Evolutionary conservation across 2,113 vertebrate genomes (phyloP), one percentile per base, ranked within the genome.

Genomic region (Pholis gunnellus): DNA sequence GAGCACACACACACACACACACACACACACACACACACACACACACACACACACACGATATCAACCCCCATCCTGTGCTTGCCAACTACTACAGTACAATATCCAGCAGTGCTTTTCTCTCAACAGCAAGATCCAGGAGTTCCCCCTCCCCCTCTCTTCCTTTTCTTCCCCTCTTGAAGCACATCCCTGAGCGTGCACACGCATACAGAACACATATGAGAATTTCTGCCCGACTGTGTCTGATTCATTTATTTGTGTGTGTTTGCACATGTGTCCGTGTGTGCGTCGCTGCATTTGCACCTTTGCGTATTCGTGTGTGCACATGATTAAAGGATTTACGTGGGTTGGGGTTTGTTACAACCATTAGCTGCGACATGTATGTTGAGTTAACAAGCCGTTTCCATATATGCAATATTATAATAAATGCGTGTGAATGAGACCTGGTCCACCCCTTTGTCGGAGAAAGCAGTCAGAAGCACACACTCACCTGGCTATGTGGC

Each of bases 401-500:
- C 48, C 54, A 69, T 54, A 50, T 67, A 34, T 71, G 71, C 60
- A 38, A 69, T 27, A 3, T 59, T 78, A 74, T 44, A 59, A 71
- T 64, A 50, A 78, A 74, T 66, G 71, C 72, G 80, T 73, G 3
- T 71, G 69, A 81, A 56, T 34, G 25, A 64, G 78, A 40, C n/a
- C 59, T 25, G 67, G 44, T 63, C 48, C 72, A 25, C 18, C 18
- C 27, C 63, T 78, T 38, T 60, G 36, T 46, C 14, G 10, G 34
- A 67, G 57, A 63, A 52, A 71, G 44, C 18, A 42, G 7, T 0
- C 3, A 5, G 27, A 20, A n/a, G 63, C 0, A 1, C 11, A 74
- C 83, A 84, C 93, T 96, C 95, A 99, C 98, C 97, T 98, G 89
- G 98, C 96, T 83, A 99, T 98, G 90, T 98, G 97, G 74, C 97